phyloP scores from a whole-genome alignment of 2,113 vertebrate genomes.

The Tachysurus vachellii region DNA sequence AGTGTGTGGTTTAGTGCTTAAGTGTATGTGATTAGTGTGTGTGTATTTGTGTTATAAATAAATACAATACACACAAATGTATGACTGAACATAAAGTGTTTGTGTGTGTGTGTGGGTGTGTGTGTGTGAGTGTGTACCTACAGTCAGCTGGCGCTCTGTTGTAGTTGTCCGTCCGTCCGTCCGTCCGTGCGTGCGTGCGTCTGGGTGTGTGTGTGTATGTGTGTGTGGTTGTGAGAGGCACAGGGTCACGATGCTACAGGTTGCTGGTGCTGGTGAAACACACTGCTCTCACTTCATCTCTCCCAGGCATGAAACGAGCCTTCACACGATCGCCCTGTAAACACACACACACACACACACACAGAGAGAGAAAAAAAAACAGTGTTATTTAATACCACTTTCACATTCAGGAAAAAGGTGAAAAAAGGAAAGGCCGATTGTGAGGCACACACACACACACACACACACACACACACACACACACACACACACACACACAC shows the following conservation, averaged over 20 bases:
- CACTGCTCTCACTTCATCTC: constrained; percentile 84
- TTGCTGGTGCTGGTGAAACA: constrained; percentile 55
- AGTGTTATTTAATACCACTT: neutral
- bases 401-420: neutral
- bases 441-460: neutral
- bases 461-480: neutral
- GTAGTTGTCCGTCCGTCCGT: constrained; percentile 76
- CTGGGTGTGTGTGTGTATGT: constrained; percentile 72
- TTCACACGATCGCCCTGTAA: constrained; percentile 80
- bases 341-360: constrained; percentile 49
- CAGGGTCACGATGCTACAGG: constrained; percentile 56
- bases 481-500: neutral
- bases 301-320: constrained; percentile 82
- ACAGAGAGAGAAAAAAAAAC: neutral
- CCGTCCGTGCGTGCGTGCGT: constrained; percentile 23
- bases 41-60: neutral
- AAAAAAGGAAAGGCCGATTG: neutral
- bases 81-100: neutral
- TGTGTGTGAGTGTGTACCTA: constrained; percentile 75
- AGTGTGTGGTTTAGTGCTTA: neutral
- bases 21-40: neutral
- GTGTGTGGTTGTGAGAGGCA: constrained; percentile 83
- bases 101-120: neutral
- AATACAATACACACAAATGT: neutral
- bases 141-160: constrained; percentile 94